Base-by-base conservation (phyloP, 1,140 invertebrate species). In the Drosophila bocqueti region DNA sequence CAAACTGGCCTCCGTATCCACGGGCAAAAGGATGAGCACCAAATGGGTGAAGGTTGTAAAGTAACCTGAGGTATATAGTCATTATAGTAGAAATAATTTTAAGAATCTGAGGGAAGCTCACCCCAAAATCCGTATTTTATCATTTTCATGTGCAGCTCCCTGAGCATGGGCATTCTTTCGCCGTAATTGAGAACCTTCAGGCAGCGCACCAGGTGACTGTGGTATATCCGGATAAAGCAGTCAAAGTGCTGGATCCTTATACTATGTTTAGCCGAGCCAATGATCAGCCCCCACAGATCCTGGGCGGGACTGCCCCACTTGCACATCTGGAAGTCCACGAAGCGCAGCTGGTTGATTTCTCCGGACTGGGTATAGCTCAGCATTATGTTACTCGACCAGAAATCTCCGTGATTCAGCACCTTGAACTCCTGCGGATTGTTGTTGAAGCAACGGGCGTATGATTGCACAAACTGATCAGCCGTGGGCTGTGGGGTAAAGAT, bases 331-430 rank as follows among this genome's bases (percentile, higher is more conserved):
- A 93, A 94, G 65, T 94, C 93, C 16, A 94, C 85, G 45, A 94
- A 93, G 34, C 90, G 92, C 10, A 92, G 49, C 29, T 92, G 84
- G 38, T 89, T 83, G 31, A 92, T 83, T 24, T 92, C 79, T 4
- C 77, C 80, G 8, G 69, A 50, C n/a, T 87, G 64, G 7, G 75
- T 81, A 55, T 92, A 92, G 52, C 86, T 92, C 18, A 94, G 77
- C 62, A 94, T 72, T 15, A 94, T 92, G 59, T 94, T 94, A 55
- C 93, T 91, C 11, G 83, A 91, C 92, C 92, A 93, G n/a, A 93
- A 93, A 77, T 96, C 96, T 7, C 95, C 96, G 68, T 96, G 96
- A 82, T 94, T 95, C 13, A 96, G 92, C 3, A 95, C 95, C 61
- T 94, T 94, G 59, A 95, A 95, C 52, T 94, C 94, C 16, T 94